Conservation (phyloP, 2,888 invertebrate species). For the Amorpha juglandis region DNA sequence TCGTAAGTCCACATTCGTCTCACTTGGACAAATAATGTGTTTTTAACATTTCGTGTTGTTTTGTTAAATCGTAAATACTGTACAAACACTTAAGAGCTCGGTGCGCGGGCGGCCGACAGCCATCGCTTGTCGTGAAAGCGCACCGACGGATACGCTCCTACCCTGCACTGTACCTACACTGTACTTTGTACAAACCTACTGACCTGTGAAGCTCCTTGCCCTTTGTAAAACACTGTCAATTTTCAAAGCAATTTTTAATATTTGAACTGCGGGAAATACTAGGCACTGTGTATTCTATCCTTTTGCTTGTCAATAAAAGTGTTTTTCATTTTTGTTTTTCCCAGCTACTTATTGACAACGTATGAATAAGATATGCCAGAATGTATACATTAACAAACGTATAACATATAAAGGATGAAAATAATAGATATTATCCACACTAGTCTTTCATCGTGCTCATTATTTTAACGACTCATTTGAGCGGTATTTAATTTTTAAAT, state of each 20-base stretch:
- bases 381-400: background rate
- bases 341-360: no score
- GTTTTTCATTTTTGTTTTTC: no score
- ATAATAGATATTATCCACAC: constrained; percentile 45
- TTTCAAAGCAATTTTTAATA: background rate
- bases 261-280: constrained; percentile 2
- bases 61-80: constrained; percentile 84
- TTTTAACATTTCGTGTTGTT: constrained; percentile 84
- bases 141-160: constrained; percentile 35
- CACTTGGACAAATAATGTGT: constrained; percentile 83
- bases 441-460: constrained; percentile 58
- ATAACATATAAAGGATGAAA: no score
- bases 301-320: background rate
- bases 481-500: constrained; percentile 81
- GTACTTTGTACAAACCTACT: background rate
- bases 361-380: background rate
- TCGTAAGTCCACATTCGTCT: constrained; percentile 82
- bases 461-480: constrained; percentile 77
- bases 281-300: background rate
- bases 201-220: constrained; percentile 64
- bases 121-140: constrained; percentile 65
- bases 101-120: constrained; percentile 43
- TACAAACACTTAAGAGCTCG: constrained; percentile 63
- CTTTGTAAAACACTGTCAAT: constrained; percentile 61
- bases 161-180: constrained; percentile 27